Base-by-base conservation (phyloP, 2,797 vertebrate genomes). In the Argyrosomus regius region DNA sequence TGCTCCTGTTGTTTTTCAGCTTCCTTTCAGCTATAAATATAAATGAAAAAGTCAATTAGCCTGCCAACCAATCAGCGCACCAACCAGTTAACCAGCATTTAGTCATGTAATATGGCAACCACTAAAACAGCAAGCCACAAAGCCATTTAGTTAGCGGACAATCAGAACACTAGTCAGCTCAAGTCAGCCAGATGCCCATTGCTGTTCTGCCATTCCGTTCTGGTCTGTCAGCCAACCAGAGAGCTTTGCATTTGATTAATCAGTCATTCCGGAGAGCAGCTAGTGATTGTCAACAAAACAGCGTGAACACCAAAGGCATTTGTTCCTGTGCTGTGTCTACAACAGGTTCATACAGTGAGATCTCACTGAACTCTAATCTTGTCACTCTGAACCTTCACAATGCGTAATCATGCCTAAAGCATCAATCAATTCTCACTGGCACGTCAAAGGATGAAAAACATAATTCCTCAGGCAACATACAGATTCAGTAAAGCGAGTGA, bases 1-100 rank as follows among this genome's bases (percentile, higher is more conserved):
- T 16, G 57, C 63, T 79, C 84, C 86, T 72, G 87, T 87, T 75
- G 88, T 77, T 83, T 83, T 75, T 53, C 67, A 2, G 64, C 88
- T 79, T 81, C 80, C 80, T 66, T 74, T 67, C 56, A 10, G 57
- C 73, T 74, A 45, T 76, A 67, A 88, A 87, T 72, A 72, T 82
- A 28, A 75, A 61, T 73, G 62, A 56, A 61, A 68, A 79, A 83
- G 67, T 80, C 83, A 87, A 84, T 88, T 87, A 80, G 46, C 14
- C 52, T 41, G 74, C 52, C 73, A 82, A 77, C 74, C 85, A 86
- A 68, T 84, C 84, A 80, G 58, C 17, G 20, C 0, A 1, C 53
- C 72, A 50, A 59, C 64, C 70, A 71, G 84, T 63, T 81, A 67
- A 78, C 63, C 83, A 75, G 72, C 75, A 54, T 70, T 72, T 61